Percentiles rank a stretch among this genome's conserved stretches.
Evolutionary conservation across 2,113 vertebrate species (phyloP).

Genomic region (Oryctolagus cuniculus): mOryCun1.1 NC_091432.1:193447501-193448000

Average conservation of each 20-base stretch:
- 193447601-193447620: too few species aligned
- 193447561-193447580: background rate
- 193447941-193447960: too few species aligned
- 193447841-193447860: background rate
- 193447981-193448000: too few species aligned
- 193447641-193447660: too few species aligned
- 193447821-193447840: background rate
- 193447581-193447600: too few species aligned
- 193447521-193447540: background rate
- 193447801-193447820: background rate
- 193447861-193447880: too few species aligned
- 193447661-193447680: too few species aligned
- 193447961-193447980: too few species aligned
- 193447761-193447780: background rate
- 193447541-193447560: background rate
- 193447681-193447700: background rate
- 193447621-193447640: too few species aligned
- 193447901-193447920: too few species aligned
- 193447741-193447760: background rate
- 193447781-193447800: background rate
- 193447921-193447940: background rate
- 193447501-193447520: background rate
- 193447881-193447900: too few species aligned
- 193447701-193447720: background rate
- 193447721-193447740: background rate